A percentile compares a stretch with the other conserved stretches of the same genome.
These are phyloP conservation scores for Laterallus jamaicensis DNA, from an alignment of 2,113 vertebrate genomes.

Conservation along the genomic window DNA sequence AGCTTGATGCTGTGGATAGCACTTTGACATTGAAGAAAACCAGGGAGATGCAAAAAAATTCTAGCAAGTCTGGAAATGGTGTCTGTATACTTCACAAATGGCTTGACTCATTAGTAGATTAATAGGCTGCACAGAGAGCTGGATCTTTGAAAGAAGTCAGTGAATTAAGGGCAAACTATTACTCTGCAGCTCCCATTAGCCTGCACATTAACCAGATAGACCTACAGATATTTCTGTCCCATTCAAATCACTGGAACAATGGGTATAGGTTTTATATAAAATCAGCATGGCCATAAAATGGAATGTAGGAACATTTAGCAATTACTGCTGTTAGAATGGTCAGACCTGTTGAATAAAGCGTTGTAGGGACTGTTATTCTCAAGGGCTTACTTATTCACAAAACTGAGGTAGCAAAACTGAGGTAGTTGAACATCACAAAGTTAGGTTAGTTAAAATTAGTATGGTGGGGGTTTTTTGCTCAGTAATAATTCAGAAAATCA, in stretches of 20 bases:
- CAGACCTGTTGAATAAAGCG: neutral
- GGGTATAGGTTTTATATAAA: neutral
- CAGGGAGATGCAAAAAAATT: conserved; percentile 30
- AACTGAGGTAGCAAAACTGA: neutral
- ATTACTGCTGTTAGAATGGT: neutral
- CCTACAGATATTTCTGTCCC: conserved; percentile 19
- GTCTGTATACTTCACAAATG: conserved; percentile 19
- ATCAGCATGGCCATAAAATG: neutral
- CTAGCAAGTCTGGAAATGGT: neutral
- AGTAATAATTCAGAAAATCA: neutral
- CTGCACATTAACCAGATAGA: neutral
- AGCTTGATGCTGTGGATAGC: neutral
- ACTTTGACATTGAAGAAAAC: conserved; percentile 37
- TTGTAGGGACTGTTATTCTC: neutral
- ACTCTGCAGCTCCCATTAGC: neutral
- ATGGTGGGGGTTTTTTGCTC: neutral
- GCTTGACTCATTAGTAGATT: conserved; percentile 14
- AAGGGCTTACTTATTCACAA: neutral
- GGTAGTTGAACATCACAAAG: neutral
- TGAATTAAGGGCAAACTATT: conserved; percentile 11
- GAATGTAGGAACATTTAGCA: neutral
- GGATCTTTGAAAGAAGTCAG: neutral
- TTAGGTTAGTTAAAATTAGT: neutral
- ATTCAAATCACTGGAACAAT: conserved; percentile 2
- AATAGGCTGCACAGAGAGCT: conserved; percentile 4